Conservation (phyloP, 2,797 vertebrate species). For the Gymnopithys bicolor region DNA sequence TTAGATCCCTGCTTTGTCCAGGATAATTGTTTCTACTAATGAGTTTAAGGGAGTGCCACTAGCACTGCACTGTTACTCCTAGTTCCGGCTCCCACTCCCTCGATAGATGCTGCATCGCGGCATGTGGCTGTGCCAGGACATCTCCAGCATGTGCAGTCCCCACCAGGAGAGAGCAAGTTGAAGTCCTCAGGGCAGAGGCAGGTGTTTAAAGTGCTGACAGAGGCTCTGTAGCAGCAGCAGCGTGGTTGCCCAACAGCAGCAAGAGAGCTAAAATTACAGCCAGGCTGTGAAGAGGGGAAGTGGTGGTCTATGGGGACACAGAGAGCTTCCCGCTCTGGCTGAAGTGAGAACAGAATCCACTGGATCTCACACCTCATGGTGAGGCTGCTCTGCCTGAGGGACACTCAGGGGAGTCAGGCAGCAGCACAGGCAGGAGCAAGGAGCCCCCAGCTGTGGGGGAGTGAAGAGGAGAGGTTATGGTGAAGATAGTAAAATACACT, state of each 20-base stretch:
- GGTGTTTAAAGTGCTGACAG: not conserved
- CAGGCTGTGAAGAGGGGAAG: not conserved
- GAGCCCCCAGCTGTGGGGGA: accelerated
- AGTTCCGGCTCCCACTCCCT: accelerated
- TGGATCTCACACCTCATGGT: accelerated
- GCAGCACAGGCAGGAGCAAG: not conserved
- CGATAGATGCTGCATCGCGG: accelerated
- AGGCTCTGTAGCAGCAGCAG: not conserved
- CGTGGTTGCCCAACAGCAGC: not conserved
- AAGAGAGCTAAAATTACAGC: not conserved
- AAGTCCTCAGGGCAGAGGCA: not conserved
- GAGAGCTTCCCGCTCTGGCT: not conserved
- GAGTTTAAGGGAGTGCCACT: not conserved
- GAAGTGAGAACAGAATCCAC: accelerated
- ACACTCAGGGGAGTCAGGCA: accelerated
- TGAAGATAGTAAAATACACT: not conserved
- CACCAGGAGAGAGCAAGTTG: not conserved
- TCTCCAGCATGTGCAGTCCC: accelerated
- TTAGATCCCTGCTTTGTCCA: not conserved
- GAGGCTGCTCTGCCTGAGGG: not conserved
- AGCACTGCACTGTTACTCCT: accelerated
- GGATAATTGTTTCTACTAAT: constrained; percentile 38
- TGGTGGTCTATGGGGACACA: accelerated
- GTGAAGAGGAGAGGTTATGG: not conserved
- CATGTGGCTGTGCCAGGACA: accelerated